Base-by-base conservation (phyloP, 53 echinoderm and acorn worm genomes). In the Actinopyga echinites region DNA sequence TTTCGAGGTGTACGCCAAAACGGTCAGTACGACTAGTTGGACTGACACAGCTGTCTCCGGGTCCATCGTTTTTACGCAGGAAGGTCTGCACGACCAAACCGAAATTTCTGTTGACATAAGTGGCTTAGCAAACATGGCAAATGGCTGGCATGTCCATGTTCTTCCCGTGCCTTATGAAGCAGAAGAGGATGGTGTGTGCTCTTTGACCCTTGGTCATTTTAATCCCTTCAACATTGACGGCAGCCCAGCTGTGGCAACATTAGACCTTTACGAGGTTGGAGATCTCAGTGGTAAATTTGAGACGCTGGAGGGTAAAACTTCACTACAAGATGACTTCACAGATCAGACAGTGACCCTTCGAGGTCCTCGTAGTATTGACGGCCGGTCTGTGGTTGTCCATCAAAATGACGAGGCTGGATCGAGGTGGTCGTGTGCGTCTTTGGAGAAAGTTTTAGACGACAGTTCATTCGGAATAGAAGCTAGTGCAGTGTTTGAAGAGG, bases 251-350 rank as follows among this genome's bases (percentile, higher is more conserved):
- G 19, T 56, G 23, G 90, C 86, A 59, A 94, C 97, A 15, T 40
- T 83, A 5, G 97, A 97, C 69, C 86, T 92, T 83, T 96, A 93
- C 60, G 96, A 96, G 75, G 73, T 90, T 31, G 95, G 96, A 22
- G 96, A 96, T 75, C 86, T 96, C 53, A 93, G 96, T 30, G 93
- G 92, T 60, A 96, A 96, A 68, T 96, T 92, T 64, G 93, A 67
- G 22, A 85, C 80, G 24, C 83, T 92, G 31, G 79, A 82, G 21
- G 96, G 80, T 29, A 62, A 65, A 53, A 52, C 56, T 15, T 19
- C 26, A 30, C 37, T 90, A 8, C 30, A 55, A 28, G 74, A 32
- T 20, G 58, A 60, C 20, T 89, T 86, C 87, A 67, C 43, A 30
- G 99, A 99, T 56, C 77, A 86, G 43, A 99, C 89, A 68, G 54